phyloP scores from a whole-genome alignment of 2,888 invertebrate genomes.

The Agonopterix arenella region DNA sequence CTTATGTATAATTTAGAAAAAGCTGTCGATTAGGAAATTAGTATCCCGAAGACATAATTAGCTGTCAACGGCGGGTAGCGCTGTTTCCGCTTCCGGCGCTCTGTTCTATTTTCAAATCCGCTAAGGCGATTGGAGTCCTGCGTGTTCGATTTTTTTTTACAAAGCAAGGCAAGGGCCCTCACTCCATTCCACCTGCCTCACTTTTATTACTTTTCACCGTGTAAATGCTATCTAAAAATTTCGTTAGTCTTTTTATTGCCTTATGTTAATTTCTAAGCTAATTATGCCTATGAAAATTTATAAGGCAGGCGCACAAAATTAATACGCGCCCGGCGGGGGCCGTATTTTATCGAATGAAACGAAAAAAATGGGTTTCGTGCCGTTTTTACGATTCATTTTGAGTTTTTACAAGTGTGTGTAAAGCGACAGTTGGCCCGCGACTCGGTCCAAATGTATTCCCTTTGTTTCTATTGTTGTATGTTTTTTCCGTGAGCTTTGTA shows the following conservation, averaged over 20 bases:
- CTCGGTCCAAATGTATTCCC: constrained; percentile 60
- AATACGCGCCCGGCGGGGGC: constrained; percentile 59
- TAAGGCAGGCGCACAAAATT: constrained; percentile 64
- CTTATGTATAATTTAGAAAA: constrained; percentile 41
- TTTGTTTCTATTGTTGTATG: constrained; percentile 54
- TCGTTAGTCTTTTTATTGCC: constrained; percentile 70
- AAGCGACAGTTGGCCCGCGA: constrained; percentile 61
- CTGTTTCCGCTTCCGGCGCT: constrained; percentile 69
- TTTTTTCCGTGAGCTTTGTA: constrained; percentile 45
- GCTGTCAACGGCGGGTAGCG: constrained; percentile 66
- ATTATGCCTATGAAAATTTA: constrained; percentile 75
- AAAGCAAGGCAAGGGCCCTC: constrained; percentile 7
- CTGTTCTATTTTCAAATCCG: constrained; percentile 70
- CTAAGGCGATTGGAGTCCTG: constrained; percentile 34
- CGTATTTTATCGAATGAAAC: constrained; percentile 50
- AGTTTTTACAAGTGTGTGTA: constrained; percentile 47
- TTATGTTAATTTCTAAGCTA: constrained; percentile 75
- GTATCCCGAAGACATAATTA: constrained; percentile 65
- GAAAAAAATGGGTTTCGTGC: constrained; percentile 40
- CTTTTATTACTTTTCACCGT: constrained; percentile 54
- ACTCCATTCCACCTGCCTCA: constrained; percentile 57
- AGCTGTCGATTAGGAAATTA: constrained; percentile 67
- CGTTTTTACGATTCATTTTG: constrained; percentile 62
- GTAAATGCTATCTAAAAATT: constrained; percentile 70
- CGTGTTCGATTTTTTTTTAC: constrained; percentile 24